Base-by-base conservation (phyloP, 2,797 vertebrate genomes). In the Eupleurogrammus muticus region DNA sequence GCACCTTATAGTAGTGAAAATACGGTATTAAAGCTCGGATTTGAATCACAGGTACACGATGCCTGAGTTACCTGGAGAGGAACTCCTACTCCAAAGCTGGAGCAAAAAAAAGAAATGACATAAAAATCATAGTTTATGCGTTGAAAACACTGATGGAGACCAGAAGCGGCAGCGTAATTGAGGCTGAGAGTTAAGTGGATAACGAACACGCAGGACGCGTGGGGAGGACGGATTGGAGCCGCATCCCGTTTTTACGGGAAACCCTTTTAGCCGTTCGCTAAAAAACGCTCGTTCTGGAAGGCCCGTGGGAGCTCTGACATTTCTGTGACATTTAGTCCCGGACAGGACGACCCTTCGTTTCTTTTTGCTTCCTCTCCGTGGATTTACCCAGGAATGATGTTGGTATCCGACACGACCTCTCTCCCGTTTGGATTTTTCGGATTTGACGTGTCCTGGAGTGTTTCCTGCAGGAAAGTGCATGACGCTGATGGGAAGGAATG, bases 261-360 rank as follows among this genome's bases (percentile, higher is more conserved):
- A 67, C 61, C 47, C 3, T 77, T 51, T 40, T 24, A 42, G 36
- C 5, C 17, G 36, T 36, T 65, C 48, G 52, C 23, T 61, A 66
- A 46, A 44, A 73, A 80, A 67, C 19, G 28, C 32, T 17, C 65
- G 70, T 62, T 54, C 70, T 64, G 20, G 24, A n/a, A 81, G 57
- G 77, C 81, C 55, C 82, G 73, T 80, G 46, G 5, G 48, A 75
- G 53, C 75, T 75, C 46, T 90, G 91, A 89, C 91, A 93, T 93
- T 93, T 92, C 52, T 66, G 19, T 91, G 90, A 73, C 86, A 92
- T 93, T 94, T 92, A 66, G 70, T 80, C 62, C 70, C 55, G 70
- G 72, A 78, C 62, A 75, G 81, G 76, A 61, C 66, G 34, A 34
- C 66, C n/a, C 47, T 75, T 40, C 66, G 40, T 73, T 77, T 70